Percentiles rank a stretch among this genome's conserved stretches.
These are phyloP conservation scores for Propithecus perrieri DNA, from an alignment of 2,797 vertebrate genomes.

Conservation along the genomic window DNA sequence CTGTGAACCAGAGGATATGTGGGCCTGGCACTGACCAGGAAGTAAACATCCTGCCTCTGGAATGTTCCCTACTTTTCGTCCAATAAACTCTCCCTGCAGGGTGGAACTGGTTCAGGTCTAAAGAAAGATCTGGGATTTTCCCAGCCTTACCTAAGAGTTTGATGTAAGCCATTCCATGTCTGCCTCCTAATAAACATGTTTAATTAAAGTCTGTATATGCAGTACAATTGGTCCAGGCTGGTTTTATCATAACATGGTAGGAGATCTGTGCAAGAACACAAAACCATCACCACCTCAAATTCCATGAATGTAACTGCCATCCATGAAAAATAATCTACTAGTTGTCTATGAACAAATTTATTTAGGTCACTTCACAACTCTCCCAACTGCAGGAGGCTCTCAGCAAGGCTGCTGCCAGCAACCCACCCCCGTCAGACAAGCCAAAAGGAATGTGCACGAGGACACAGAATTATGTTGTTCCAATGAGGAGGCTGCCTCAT, in stretches of 20 bases:
- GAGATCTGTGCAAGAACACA: not conserved
- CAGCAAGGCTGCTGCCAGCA: not conserved
- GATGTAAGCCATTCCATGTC: not conserved
- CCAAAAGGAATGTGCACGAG: not conserved
- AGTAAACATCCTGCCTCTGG: not conserved
- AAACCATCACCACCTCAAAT: not conserved
- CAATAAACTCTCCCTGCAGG: not conserved
- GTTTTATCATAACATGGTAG: not conserved
- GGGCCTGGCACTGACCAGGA: not conserved
- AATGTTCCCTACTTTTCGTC: not conserved
- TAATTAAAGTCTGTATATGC: accelerated
- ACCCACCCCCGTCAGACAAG: not conserved
- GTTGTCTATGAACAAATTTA: not conserved
- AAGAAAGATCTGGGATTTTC: not conserved
- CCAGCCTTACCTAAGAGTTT: not conserved
- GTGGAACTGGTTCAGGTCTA: not conserved
- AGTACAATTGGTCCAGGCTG: too few relatives aligned
- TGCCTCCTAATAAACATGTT: not conserved
- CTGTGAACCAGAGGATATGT: accelerated
- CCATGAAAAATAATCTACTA: too few relatives aligned
- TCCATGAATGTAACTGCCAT: not conserved
- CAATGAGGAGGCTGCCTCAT: not conserved
- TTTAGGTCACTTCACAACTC: not conserved
- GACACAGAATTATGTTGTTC: not conserved
- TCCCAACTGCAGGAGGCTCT: too few relatives aligned